Percentiles rank a stretch among this genome's conserved stretches.
phyloP scores from a whole-genome alignment of 2,113 vertebrate species.

The Rhinogobius similis region DNA sequence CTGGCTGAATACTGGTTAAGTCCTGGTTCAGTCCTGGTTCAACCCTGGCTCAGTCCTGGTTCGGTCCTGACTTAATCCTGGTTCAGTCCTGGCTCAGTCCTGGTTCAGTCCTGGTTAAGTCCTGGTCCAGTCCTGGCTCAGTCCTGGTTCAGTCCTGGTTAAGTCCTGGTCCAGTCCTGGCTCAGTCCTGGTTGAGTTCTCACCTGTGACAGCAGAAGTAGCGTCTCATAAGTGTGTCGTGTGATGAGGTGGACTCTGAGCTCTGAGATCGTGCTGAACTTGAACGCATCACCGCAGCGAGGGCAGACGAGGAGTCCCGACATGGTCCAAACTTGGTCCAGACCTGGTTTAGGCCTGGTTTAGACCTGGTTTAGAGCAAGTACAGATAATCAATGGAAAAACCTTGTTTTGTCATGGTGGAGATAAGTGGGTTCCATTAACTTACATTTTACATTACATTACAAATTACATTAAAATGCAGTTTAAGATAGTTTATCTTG shows the following conservation, averaged over 20 bases:
- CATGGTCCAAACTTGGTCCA: constrained; percentile 2
- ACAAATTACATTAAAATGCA: too few relatives aligned
- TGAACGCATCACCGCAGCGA: constrained; percentile 49
- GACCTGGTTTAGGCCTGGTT: constrained; percentile 13
- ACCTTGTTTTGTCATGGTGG: too few relatives aligned
- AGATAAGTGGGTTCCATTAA: too few relatives aligned
- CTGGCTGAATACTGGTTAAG: not conserved
- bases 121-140: too few relatives aligned
- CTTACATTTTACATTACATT: too few relatives aligned
- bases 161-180: not conserved
- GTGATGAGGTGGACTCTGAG: constrained; percentile 67
- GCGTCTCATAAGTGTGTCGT: constrained; percentile 65
- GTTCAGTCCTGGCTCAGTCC: too few relatives aligned
- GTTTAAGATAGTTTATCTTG: too few relatives aligned
- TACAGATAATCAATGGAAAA: too few relatives aligned
- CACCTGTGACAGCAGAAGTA: constrained; percentile 65
- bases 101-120: too few relatives aligned
- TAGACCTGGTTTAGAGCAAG: not conserved
- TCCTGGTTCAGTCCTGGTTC: not conserved
- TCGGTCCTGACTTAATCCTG: too few relatives aligned
- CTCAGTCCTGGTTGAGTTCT: not conserved
- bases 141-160: too few relatives aligned
- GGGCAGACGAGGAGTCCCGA: constrained; percentile 57
- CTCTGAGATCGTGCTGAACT: constrained; percentile 50
- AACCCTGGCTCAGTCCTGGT: not conserved